Base-by-base conservation (phyloP, 1,140 invertebrate species). In the Archivesica marissinica region DNA sequence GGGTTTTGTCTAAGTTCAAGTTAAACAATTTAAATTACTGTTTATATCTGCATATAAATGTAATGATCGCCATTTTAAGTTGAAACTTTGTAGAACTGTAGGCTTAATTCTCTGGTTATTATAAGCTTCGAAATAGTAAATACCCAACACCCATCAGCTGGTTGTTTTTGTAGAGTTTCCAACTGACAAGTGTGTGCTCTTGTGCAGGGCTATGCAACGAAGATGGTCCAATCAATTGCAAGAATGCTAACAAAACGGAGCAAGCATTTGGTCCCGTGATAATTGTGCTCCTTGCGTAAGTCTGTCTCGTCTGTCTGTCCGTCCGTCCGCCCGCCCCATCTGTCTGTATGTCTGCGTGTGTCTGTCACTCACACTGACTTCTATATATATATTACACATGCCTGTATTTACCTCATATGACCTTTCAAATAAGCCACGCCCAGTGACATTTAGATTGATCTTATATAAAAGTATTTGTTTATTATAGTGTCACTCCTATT, bases 81-180 rank as follows among this genome's bases (percentile, higher is more conserved):
- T 47, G 9, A 20, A 11, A 20, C 9, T 47, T 47, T 9, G 44
- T 11, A 11, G 20, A 47, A 47, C 20, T n/a, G n/a, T n/a, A n/a
- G 44, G 9, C 20, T 47, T 11, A 47, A 47, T 9, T 47, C 44
- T 47, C 20, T 20, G 20, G 20, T 47, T 11, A 9, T 20, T 47
- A 11, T 20, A 11, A 11, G 44, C 44, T 47, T 47, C 20, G 9
- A 47, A 47, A 47, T 20, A 20, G 9, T 47, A 9, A 61, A 30
- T 30, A 15, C 33, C 30, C 17, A 6, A 6, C 33, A 30, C 4
- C 23, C 23, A 11, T n/a, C 23, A 38, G 17, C n/a, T n/a, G 9
- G 28, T 72, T 72, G 6, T 41, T 11, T 33, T 50, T 72, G 1
- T n/a, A 72, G 68, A 72, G 50, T 28, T 72, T 72, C 25, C 3